Evolutionary conservation across 2,797 vertebrate species (phyloP), one percentile per base, ranked within the genome.

Genomic region (Galago senegalensis): DNA sequence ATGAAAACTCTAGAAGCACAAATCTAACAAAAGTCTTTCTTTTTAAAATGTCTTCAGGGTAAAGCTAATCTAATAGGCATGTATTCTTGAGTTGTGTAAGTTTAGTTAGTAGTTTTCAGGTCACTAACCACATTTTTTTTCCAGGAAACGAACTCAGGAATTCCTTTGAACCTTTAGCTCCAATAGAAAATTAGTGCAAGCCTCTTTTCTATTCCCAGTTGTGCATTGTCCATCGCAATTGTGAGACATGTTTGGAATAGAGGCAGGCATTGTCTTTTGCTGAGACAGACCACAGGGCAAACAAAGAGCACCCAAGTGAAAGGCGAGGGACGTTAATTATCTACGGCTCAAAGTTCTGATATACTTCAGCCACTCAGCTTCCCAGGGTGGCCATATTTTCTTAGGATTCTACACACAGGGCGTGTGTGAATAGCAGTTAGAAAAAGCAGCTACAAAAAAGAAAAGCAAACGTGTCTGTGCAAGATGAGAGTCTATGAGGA

Each of bases 71-170:
- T 12, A 81, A 43, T 61, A 14, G 0, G 63, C 13, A 81, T 46
- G 29, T 86, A 87, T 56, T 43, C 87, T 76, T 12, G 18, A 82
- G 37, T 87, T 91, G 29, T 49, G 29, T 40, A 83, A 43, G 46
- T 92, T 93, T 97, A 53, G 89, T 69, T 73, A 77, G 53, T 83
- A 84, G 73, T 90, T 87, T 94, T 83, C 84, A 82, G 87, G 76
- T 96, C 90, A 85, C 65, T 89, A 87, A 49, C 13, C 53, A 96
- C 43, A 56, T 75, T 87, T 46, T 27, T 43, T 46, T 8, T 1
- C n/a, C 63, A 40, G 73, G 83, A 94, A 97, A 72, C 43, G 1
- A 91, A 90, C 46, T 88, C 34, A 94, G 27, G 65, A 91, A 92
- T 94, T 88, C 80, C 79, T 96, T 91, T 94, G 92, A 97, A 89